Base-by-base conservation (phyloP, 1,140 invertebrate species). In the Drosophila fuyamai region DNA sequence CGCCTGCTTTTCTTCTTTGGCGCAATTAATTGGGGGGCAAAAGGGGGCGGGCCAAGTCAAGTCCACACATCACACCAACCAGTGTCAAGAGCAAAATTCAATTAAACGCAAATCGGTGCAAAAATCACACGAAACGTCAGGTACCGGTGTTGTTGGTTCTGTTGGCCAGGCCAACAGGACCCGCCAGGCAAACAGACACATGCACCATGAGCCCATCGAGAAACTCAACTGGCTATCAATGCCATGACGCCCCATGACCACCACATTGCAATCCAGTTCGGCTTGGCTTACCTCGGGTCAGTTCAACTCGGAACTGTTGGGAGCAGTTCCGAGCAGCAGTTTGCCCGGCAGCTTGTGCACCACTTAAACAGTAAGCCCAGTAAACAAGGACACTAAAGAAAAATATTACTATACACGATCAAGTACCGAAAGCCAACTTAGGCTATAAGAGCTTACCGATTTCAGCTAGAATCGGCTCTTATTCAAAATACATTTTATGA, bases 51-150 rank as follows among this genome's bases (percentile, higher is more conserved):
- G 50, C 36, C 35, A 57, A 46, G 53, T 43, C 51, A 67, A 79
- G 72, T 55, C 44, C 46, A 43, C 43, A 44, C 44, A 16, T 7
- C 41, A 16, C 36, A 59, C 43, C 47, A 46, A 32, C 50, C 55
- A 70, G 66, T 77, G 79, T 76, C 72, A 89, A 73, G 76, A 78
- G 53, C 72, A 50, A 83, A 88, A 89, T 88, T 88, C 84, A 88
- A 88, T 88, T 88, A 88, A 89, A 88, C 79, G 60, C 83, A 88
- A 89, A 89, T 83, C 80, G 81, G 66, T 67, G 76, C 76, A 80
- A 80, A 83, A 88, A 89, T 80, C 72, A 80, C 76, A 76, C 51
- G 44, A 66, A 67, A 51, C 16, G 47, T 38, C 56, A 41, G 36
- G 16, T 53, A 50, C 36, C 54, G n/a, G 36, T 32, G 61, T 56